Evolutionary conservation across 2,888 invertebrate genomes (phyloP).

Genomic region (Cremastinae sp.): DNA sequence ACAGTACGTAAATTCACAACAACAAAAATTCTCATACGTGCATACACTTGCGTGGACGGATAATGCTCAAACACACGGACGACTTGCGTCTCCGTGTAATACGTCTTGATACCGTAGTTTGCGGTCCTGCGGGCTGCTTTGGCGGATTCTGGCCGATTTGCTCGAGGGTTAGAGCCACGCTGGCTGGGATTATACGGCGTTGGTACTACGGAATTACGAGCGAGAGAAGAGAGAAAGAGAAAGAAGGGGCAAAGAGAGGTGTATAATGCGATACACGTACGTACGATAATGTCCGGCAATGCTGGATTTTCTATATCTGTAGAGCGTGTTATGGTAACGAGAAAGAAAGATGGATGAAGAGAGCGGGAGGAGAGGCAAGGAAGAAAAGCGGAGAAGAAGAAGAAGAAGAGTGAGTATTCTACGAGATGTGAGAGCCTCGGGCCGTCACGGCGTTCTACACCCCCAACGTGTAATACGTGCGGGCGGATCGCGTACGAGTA

Average conservation of each 20-base stretch:
- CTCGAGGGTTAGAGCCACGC: conserved; percentile 65
- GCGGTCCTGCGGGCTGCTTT: conserved; percentile 47
- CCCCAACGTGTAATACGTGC: conserved; percentile 66
- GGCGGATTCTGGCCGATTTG: conserved; percentile 56
- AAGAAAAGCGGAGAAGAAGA: conserved; percentile 52
- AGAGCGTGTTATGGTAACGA: conserved; percentile 45
- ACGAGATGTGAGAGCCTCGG: conserved; percentile 70
- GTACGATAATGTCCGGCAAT: conserved; percentile 70
- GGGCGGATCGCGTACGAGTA: conserved; percentile 59
- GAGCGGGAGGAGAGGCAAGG: conserved; percentile 36
- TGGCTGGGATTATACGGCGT: conserved; percentile 75
- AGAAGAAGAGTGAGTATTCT: conserved; percentile 64
- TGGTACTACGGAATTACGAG: conserved; percentile 75
- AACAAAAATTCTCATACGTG: neutral
- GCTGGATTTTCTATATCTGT: conserved; percentile 41
- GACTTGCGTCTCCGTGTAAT: conserved; percentile 51
- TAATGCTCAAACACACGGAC: too few species aligned
- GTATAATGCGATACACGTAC: conserved; percentile 71
- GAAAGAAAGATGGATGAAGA: conserved; percentile 37
- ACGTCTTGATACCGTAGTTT: conserved; percentile 49
- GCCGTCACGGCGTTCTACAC: conserved; percentile 69
- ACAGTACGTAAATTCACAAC: conserved; percentile 12
- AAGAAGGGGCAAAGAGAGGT: conserved; percentile 59
- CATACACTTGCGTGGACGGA: conserved; percentile 21
- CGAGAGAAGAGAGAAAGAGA: conserved; percentile 56